A percentile compares a stretch with the other conserved stretches of the same genome.
Evolutionary conservation across 2,113 vertebrate species (phyloP).

Genomic region (Anhinga rufa): DNA sequence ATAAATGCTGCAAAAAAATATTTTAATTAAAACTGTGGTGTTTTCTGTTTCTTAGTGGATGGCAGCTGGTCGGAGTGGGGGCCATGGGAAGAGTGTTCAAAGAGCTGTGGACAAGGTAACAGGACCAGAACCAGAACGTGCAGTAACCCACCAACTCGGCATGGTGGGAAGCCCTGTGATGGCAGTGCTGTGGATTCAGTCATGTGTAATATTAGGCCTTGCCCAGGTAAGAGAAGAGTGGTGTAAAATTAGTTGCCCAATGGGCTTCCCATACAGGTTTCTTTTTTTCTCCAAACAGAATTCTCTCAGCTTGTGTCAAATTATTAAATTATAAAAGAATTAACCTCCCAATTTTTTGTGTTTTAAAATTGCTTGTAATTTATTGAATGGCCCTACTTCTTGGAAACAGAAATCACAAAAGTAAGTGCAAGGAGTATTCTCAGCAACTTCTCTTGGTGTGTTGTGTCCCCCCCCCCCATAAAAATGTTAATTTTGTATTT

Average conservation of each 20-base stretch:
- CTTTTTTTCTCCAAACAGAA: background rate
- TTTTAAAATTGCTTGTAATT: background rate
- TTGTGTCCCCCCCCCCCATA: background rate
- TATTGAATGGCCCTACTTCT: background rate
- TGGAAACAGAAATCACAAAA: background rate
- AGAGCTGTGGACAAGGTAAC: slow-evolving; percentile 89
- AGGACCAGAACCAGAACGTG: slow-evolving; percentile 86
- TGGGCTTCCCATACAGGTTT: background rate
- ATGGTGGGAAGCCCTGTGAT: slow-evolving; percentile 81
- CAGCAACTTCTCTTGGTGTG: background rate
- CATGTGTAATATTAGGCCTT: slow-evolving; percentile 84
- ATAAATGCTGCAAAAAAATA: rapidly evolving
- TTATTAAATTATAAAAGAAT: background rate
- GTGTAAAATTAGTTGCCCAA: background rate
- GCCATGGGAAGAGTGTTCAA: slow-evolving; percentile 91
- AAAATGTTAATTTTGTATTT: background rate
- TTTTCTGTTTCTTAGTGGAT: slow-evolving; percentile 76
- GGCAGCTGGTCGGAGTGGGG: slow-evolving; percentile 94
- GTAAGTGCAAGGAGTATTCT: background rate
- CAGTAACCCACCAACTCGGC: slow-evolving; percentile 80
- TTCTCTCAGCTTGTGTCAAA: background rate
- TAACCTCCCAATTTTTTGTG: background rate
- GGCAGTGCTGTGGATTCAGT: slow-evolving; percentile 82
- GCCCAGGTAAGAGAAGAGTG: slow-evolving; percentile 79
- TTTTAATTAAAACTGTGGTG: background rate